These are phyloP conservation scores for Parnassius mnemosyne DNA, from an alignment of 2,888 invertebrate species.

Conservation along the genomic window DNA sequence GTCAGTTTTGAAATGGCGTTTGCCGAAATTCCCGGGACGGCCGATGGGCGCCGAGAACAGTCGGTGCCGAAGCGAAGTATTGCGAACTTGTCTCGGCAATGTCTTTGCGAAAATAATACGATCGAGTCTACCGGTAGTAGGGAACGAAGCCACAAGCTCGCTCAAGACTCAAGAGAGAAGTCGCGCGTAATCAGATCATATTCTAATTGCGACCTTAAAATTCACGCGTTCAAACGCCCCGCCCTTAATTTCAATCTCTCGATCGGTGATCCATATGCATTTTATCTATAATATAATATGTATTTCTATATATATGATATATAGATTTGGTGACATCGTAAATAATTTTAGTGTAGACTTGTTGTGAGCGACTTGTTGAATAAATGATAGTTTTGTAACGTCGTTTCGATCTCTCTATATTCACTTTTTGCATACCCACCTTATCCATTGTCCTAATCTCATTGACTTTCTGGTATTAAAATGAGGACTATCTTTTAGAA, in stretches of 20 bases:
- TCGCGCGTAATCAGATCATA: conserved; percentile 64
- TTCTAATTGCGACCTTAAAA: conserved; percentile 46
- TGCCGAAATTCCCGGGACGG: conserved; percentile 60
- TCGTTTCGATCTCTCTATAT: conserved; percentile 62
- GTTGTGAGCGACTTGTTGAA: conserved; percentile 69
- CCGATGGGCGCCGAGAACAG: conserved; percentile 55
- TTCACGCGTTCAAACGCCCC: conserved; percentile 27
- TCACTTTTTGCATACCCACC: conserved; percentile 49
- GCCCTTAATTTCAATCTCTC: conserved; percentile 29
- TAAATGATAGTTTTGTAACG: conserved; percentile 74
- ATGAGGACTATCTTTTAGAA: background rate
- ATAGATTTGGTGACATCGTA: conserved; percentile 53
- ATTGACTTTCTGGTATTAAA: conserved; percentile 10
- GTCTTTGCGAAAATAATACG: conserved; percentile 76
- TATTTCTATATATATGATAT: conserved; percentile 58
- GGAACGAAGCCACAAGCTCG: conserved; percentile 51
- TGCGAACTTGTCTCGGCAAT: conserved; percentile 45
- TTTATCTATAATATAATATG: conserved; percentile 51
- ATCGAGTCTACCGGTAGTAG: conserved; percentile 54
- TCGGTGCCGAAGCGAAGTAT: conserved; percentile 56
- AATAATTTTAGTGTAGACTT: conserved; percentile 67
- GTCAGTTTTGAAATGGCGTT: conserved; percentile 67
- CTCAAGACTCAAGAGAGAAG: conserved; percentile 63
- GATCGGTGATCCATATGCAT: conserved; percentile 59
- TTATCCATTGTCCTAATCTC: conserved; percentile 53